phyloP scores from a whole-genome alignment of 2,797 vertebrate genomes.

The Pseudochaenichthys georgianus region DNA sequence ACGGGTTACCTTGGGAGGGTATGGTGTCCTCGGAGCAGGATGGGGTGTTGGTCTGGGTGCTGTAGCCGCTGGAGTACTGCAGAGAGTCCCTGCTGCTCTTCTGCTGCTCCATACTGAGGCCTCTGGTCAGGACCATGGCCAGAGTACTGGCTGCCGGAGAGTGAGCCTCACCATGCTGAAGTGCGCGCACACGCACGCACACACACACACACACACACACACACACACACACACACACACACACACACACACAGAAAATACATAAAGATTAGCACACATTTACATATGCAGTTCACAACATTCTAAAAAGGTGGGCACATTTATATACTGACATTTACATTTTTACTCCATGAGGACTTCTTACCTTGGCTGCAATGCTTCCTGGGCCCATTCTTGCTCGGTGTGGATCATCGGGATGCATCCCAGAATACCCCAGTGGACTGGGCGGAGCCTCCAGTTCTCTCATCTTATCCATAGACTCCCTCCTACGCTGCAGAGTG shows the following conservation, averaged over 20 bases:
- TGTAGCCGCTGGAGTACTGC: conserved; percentile 98
- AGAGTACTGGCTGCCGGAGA: conserved; percentile 94
- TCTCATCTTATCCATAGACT: conserved; percentile 89
- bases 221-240: no score
- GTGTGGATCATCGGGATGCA: conserved; percentile 85
- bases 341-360: conserved; percentile 7
- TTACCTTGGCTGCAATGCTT: conserved; percentile 90
- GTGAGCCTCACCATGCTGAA: conserved; percentile 92
- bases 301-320: conserved; percentile 3
- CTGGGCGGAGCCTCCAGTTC: conserved; percentile 86
- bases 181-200: conserved; percentile 11
- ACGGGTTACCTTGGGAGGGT: conserved; percentile 93
- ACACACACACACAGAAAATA: conserved; percentile 26
- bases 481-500: conserved; percentile 90
- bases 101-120: conserved; percentile 97
- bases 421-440: conserved; percentile 75
- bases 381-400: conserved; percentile 87
- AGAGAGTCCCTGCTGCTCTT: conserved; percentile 98
- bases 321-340: conserved; percentile 32
- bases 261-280: conserved; percentile 55
- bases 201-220: not conserved
- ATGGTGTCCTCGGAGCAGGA: conserved; percentile 99
- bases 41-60: conserved; percentile 96
- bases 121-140: conserved; percentile 96
- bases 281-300: conserved; percentile 27